Conservation (phyloP, 2,888 invertebrate species). For the Psylliodes chrysocephalus region DNA sequence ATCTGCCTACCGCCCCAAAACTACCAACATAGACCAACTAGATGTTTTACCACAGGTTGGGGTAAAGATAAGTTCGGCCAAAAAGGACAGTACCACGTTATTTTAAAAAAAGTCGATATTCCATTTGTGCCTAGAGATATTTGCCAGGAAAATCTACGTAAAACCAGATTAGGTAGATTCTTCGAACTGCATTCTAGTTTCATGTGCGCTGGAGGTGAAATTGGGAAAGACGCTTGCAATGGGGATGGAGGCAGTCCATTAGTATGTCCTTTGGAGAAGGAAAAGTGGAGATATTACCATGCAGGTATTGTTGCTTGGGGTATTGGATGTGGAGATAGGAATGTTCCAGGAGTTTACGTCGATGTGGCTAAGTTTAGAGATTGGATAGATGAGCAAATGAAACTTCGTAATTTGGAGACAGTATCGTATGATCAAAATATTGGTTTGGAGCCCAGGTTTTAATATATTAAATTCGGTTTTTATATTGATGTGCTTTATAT, state of each 20-base stretch:
- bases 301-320: conserved; percentile 88
- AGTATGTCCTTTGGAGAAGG: conserved; percentile 54
- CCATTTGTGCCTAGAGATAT: conserved; percentile 70
- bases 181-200: conserved; percentile 77
- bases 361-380: conserved; percentile 73
- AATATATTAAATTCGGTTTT: neutral
- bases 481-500: no score
- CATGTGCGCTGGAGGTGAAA: conserved; percentile 82
- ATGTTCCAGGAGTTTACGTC: conserved; percentile 82
- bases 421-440: conserved; percentile 1
- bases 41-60: conserved; percentile 81
- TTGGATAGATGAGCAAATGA: conserved; percentile 78
- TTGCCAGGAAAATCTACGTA: conserved; percentile 72
- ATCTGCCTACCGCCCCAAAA: conserved; percentile 73
- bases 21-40: conserved; percentile 47
- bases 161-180: conserved; percentile 72
- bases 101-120: conserved; percentile 76
- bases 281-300: conserved; percentile 70
- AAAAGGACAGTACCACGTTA: conserved; percentile 18
- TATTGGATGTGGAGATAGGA: conserved; percentile 77
- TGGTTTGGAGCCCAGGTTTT: neutral
- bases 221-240: conserved; percentile 77
- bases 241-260: conserved; percentile 53
- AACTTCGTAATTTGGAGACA: conserved; percentile 14
- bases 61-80: conserved; percentile 54